These are phyloP conservation scores for Schizopygopsis pylzovi DNA, from an alignment of 2,797 vertebrate species.

Conservation along the genomic window DNA sequence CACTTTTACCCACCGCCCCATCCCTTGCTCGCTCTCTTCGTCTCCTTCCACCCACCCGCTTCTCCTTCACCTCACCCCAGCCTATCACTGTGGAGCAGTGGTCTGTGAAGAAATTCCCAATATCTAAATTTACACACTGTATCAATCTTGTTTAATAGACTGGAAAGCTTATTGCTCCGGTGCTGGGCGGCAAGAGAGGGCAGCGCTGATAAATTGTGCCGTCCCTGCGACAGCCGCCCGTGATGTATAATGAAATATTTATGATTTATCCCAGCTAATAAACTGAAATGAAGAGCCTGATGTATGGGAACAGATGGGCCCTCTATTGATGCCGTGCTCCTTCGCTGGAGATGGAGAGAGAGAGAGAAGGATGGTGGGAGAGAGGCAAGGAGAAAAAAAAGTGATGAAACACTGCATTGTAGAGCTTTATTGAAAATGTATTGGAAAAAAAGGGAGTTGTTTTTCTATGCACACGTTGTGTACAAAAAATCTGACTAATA, in stretches of 20 bases:
- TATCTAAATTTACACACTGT: slow-evolving; percentile 89
- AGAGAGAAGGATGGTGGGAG: slow-evolving; percentile 57
- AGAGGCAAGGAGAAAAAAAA: slow-evolving; percentile 59
- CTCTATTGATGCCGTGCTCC: slow-evolving; percentile 78
- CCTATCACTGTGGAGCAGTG: slow-evolving; percentile 83
- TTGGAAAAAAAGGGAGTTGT: neutral
- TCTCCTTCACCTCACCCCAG: slow-evolving; percentile 51
- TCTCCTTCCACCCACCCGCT: slow-evolving; percentile 40
- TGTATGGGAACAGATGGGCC: slow-evolving; percentile 90
- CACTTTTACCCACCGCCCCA: slow-evolving; percentile 59
- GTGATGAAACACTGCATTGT: neutral
- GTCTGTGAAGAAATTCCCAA: slow-evolving; percentile 88
- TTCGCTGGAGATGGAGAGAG: slow-evolving; percentile 48
- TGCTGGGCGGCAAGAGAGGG: slow-evolving; percentile 81
- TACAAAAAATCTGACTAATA: neutral
- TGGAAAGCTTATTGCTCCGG: slow-evolving; percentile 84
- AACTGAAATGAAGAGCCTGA: slow-evolving; percentile 92
- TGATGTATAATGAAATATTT: slow-evolving; percentile 94
- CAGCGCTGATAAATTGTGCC: slow-evolving; percentile 89
- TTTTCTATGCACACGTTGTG: neutral
- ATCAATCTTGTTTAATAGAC: slow-evolving; percentile 96
- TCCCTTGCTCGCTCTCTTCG: slow-evolving; percentile 43
- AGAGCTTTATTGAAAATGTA: slow-evolving; percentile 21
- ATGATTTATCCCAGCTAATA: slow-evolving; percentile 97
- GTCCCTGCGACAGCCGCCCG: slow-evolving; percentile 79